Conservation (phyloP, 1,140 invertebrate species). For the Conus ventricosus region DNA sequence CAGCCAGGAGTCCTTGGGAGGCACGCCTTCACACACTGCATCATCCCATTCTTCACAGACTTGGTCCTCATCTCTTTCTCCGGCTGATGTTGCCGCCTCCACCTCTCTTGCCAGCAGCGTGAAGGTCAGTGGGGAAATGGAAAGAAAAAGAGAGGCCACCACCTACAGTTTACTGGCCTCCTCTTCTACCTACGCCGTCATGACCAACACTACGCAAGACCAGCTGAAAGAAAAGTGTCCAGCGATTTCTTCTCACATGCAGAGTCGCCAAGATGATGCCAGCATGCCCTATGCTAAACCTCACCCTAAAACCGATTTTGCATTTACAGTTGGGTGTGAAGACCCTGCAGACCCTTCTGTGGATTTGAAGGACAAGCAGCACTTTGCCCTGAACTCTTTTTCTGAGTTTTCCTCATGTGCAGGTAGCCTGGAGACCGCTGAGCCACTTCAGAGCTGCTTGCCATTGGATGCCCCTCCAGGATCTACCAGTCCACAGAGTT, state of each 20-base stretch:
- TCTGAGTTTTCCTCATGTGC: conserved; percentile 20
- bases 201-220: conserved; percentile 69
- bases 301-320: conserved; percentile 15
- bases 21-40: background rate
- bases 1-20: background rate
- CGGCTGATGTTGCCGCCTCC: conserved; percentile 3
- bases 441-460: conserved; percentile 3
- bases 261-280: conserved; percentile 29
- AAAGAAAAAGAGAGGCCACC: background rate
- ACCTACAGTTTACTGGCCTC: conserved; percentile 11
- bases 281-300: conserved; percentile 4
- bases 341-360: conserved; percentile 15
- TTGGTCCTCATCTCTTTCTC: background rate
- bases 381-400: conserved; percentile 25
- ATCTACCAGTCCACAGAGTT: conserved; percentile 31
- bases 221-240: conserved; percentile 67
- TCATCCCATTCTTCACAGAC: background rate
- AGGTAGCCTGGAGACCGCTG: conserved; percentile 7
- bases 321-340: conserved; percentile 5
- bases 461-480: background rate
- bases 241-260: conserved; percentile 69
- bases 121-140: background rate
- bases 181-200: conserved; percentile 62
- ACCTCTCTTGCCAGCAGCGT: background rate
- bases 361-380: conserved; percentile 19